phyloP scores from a whole-genome alignment of 1,140 invertebrate genomes.

The Thaumatotibia leucotreta region DNA sequence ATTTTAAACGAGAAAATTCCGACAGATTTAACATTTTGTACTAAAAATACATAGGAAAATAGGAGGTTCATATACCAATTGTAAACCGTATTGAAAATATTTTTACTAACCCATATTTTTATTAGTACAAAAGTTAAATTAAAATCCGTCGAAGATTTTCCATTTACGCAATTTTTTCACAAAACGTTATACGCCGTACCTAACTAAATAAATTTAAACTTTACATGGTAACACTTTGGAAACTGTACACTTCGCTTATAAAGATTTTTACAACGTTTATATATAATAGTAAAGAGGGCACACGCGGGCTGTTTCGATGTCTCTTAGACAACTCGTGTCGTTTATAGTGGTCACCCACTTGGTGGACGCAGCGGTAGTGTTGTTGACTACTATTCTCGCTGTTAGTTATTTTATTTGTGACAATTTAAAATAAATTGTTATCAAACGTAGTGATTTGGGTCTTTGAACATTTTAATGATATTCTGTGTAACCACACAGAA shows the following conservation, averaged over 20 bases:
- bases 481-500: too few relatives aligned
- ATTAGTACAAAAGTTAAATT: too few relatives aligned
- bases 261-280: background rate
- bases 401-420: too few relatives aligned
- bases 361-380: background rate
- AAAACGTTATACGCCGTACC: background rate
- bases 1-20: too few relatives aligned
- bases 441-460: too few relatives aligned
- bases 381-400: background rate
- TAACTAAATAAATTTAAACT: background rate
- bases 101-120: too few relatives aligned
- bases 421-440: too few relatives aligned
- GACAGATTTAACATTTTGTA: too few relatives aligned
- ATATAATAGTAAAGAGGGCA: background rate
- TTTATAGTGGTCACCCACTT: background rate
- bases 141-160: background rate
- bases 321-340: background rate
- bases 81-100: too few relatives aligned
- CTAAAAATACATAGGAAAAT: too few relatives aligned
- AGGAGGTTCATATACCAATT: too few relatives aligned
- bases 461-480: too few relatives aligned
- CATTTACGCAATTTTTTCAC: background rate
- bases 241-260: background rate
- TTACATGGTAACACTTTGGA: background rate
- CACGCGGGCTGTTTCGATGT: constrained; percentile 2